Percentiles rank a stretch among this genome's conserved stretches.
Evolutionary conservation across 2,797 vertebrate species (phyloP).

Genomic region (Otolemur crassicaudatus): DNA sequence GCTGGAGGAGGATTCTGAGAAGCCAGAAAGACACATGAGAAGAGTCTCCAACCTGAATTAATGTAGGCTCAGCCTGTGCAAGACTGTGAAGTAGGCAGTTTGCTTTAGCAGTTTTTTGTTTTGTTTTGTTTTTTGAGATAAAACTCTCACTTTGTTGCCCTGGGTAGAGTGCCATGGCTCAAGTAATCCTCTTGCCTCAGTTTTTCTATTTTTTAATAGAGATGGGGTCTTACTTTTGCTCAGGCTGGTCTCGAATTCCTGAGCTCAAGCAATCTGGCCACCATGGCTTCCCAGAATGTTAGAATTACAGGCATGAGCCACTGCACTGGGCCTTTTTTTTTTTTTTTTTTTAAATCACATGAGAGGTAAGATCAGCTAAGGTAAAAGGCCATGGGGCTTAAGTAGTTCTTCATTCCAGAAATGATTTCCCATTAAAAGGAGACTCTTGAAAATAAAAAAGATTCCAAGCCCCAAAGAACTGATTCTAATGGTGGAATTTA

Average conservation of each 20-base stretch:
- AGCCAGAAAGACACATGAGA: background rate
- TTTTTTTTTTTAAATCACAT: background rate
- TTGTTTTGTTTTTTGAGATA: no score
- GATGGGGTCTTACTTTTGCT: no score
- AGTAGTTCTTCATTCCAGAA: constrained; percentile 31
- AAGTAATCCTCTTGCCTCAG: no score
- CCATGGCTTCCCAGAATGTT: no score
- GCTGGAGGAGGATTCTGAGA: background rate
- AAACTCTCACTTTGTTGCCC: no score
- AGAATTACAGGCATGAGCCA: no score
- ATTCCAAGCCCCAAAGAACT: background rate
- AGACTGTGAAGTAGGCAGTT: background rate
- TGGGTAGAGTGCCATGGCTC: no score
- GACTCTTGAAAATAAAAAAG: background rate
- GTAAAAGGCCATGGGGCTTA: background rate
- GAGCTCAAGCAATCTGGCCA: no score
- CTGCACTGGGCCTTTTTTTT: no score
- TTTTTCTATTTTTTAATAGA: no score
- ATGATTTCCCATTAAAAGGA: constrained; percentile 41
- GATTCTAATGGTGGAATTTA: background rate
- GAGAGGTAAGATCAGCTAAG: background rate
- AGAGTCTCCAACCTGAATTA: background rate
- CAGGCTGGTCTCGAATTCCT: no score
- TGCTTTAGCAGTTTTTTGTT: background rate
- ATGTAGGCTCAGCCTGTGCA: background rate